phyloP scores from a whole-genome alignment of 1,140 invertebrate genomes.

The Drosophila pseudoananassae region DNA sequence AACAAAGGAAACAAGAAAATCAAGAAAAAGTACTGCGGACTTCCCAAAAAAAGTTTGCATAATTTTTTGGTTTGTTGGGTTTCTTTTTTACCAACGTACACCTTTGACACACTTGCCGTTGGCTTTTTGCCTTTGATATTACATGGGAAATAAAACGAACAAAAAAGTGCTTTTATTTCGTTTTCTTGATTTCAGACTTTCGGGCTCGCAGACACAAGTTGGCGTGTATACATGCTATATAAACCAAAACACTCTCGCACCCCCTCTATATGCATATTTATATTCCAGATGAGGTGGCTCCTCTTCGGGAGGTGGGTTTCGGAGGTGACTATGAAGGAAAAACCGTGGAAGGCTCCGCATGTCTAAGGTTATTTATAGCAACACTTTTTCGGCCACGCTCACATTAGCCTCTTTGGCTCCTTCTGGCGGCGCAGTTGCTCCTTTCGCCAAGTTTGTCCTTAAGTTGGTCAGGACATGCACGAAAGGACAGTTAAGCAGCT shows the following conservation, averaged over 20 bases:
- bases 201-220: constrained; percentile 58
- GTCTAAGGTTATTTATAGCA: constrained; percentile 77
- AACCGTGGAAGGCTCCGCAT: constrained; percentile 34
- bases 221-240: constrained; percentile 58
- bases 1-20: constrained; percentile 23
- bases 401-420: constrained; percentile 49
- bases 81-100: constrained; percentile 20
- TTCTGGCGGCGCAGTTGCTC: constrained; percentile 31
- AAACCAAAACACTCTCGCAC: constrained; percentile 24
- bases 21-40: constrained; percentile 25
- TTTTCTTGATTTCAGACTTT: constrained; percentile 66
- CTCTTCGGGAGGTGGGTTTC: too few relatives aligned
- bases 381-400: constrained; percentile 68
- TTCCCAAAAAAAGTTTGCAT: constrained; percentile 63
- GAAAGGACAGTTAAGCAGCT: constrained; percentile 62
- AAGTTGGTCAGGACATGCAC: constrained; percentile 57
- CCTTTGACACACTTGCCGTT: constrained; percentile 66
- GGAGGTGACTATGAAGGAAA: background rate
- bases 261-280: constrained; percentile 34
- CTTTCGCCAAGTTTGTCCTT: constrained; percentile 58
- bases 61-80: constrained; percentile 52
- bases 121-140: constrained; percentile 34
- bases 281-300: constrained; percentile 25
- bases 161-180: constrained; percentile 65
- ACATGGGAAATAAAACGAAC: constrained; percentile 29